Base-by-base conservation (phyloP, 2,888 invertebrate species). In the Polymixis lichenea region DNA sequence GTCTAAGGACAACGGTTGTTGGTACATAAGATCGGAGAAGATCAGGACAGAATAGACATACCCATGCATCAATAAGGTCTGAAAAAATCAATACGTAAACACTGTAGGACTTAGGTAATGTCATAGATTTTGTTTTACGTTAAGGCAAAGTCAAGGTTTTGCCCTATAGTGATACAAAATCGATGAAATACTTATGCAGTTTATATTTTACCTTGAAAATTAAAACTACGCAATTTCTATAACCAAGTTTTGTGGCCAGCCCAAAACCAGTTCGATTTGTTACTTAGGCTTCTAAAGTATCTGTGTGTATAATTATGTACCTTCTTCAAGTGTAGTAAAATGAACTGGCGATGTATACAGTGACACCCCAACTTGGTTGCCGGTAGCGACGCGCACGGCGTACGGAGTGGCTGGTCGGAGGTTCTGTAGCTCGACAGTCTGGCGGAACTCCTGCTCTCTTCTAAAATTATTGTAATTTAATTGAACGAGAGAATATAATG, bases 281-380 rank as follows among this genome's bases (percentile, higher is more conserved):
- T 25, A 58, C 11, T 28, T 3, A 61, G 38, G 38, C 38, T 38
- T 5, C 11, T 46, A 2, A 11, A 11, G 43, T 46, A 11, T 46
- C 2, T 11, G 43, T 13, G 11, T 2, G 43, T 1, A 11, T 46
- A 9, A n/a, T n/a, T 43, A 46, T 2, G 28, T 86, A 96, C 97
- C 96, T 94, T 97, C 96, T 83, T 97, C 96, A 58, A 95, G 94
- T 0, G 96, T 96, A 2, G 95, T 96, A 82, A 97, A 96, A 76
- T 96, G 95, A 1, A 95, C 87, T 0, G 96, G 94, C 0, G 95
- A 86, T 0, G 96, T 95, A 75, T 91, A 96, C 3, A 94, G 87
- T 67, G 96, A 96, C 72, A 94, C 91, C 1, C 96, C 97, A 0
- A 96, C 96, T 87, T 95, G 95, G 87, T 96, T 96, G 1, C 94